Base-by-base conservation (phyloP, 2,888 invertebrate species). In the Clitarchus hookeri region DNA sequence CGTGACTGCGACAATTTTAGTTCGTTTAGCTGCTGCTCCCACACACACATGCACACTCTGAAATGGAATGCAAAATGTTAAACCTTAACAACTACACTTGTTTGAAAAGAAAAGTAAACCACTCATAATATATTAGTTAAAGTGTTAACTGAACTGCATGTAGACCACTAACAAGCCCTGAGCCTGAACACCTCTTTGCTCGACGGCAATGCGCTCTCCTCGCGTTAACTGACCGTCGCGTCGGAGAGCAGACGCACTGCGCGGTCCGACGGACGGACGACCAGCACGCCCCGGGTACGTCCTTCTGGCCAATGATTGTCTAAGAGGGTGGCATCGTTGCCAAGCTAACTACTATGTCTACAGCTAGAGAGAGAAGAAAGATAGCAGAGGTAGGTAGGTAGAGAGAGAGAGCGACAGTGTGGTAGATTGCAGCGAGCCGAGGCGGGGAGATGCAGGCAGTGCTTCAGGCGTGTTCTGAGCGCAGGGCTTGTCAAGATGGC, bases 381-480 rank as follows among this genome's bases (percentile, higher is more conserved):
- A 82, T 79, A 36, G 36, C 36, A 36, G 83, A 53, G 85, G 85
- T 83, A 84, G 85, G 25, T 83, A 84, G 54, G 92, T 92, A 91
- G 91, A 91, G 92, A 92, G 92, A 90, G 88, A 89, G 89, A 91
- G 90, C 91, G 91, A 91, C 91, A 94, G 93, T 94, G 93, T 91
- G 88, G 87, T 86, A 88, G 86, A 16, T 16, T 65, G 88, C 85
- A 82, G 82, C 27, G 88, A 83, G 87, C 87, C 86, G 87, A 86
- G 84, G 87, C 84, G 53, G 44, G 82, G 82, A 44, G 36, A 27
- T 82, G 65, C 65, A 65, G 65, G 65, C 65, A 65, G 65, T 65
- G 65, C 65, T 65, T 65, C 83, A 65, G 79, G 44, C 86, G 84
- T 83, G 84, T 85, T 86, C 86, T 85, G 85, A 87, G 88, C 88